Evolutionary conservation across 2,113 vertebrate genomes (phyloP), one percentile per base, ranked within the genome.

Genomic region (Sphaerodactylus townsendi): DNA sequence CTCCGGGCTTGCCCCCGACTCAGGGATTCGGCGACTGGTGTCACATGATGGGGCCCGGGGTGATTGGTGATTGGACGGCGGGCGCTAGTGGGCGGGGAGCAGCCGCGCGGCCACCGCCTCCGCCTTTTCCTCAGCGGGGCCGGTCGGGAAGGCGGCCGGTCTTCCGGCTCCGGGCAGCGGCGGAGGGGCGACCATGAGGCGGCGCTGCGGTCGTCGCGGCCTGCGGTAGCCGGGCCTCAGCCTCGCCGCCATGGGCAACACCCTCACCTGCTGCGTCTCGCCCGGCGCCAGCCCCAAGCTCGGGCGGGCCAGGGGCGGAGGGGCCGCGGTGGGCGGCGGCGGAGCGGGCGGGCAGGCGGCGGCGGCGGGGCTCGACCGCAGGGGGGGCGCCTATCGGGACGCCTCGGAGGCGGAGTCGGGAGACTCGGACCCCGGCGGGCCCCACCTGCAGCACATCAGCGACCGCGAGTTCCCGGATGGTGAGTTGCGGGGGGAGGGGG

Each of bases 381-480:
- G 95, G 41, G 97, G 97, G 77, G 93, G 95, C 66, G 92, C 96
- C 66, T 95, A 96, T 76, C 96, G 95, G 87, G 97, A 96, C 90
- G 94, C 96, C 82, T 95, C 95, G 83, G 97, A 96, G 92, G 95
- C 96, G 46, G 97, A 98, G 86, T 95, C 97, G 68, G 95, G 96
- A 71, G 98, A 98, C 50, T 79, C 95, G 69, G 97, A 98, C 93
- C 95, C 97, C 33, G 90, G 91, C 14, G 93, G 96, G 73, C 97
- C 97, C 79, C 97, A 98, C 95, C 95, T 99, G 94, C 98, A 98
- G 95, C 98, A 99, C 83, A 99, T 98, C 84, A 98, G 98, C 90
- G 98, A 98, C 96, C 94, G 98, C 75, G 98, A 98, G 91, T 95
- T 98, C 85, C 97, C 98, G 7, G 97, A 98, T 81, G 97, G 98